Evolutionary conservation across 2,113 vertebrate genomes (phyloP).

Genomic region (Atlantisia rogersi): DNA sequence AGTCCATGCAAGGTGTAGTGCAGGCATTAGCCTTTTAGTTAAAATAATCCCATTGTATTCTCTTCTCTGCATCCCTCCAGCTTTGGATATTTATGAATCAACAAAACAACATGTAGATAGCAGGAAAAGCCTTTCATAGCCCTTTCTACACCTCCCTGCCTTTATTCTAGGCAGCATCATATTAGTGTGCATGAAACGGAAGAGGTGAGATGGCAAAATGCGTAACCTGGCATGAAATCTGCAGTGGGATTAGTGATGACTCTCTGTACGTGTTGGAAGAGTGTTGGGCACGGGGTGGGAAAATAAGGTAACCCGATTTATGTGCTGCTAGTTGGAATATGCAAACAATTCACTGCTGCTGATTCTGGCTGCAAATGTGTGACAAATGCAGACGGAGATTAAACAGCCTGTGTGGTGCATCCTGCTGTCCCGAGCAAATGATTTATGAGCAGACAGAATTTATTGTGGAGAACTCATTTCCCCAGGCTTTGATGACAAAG

Average conservation of each 20-base stretch:
- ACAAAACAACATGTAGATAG: background rate
- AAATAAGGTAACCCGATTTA: background rate
- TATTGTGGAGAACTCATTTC: background rate
- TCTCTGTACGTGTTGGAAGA: background rate
- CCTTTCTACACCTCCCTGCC: background rate
- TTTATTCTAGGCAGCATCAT: background rate
- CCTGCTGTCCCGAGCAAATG: background rate
- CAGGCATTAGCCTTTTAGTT: background rate
- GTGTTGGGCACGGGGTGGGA: background rate
- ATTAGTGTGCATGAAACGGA: background rate
- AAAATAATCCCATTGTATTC: background rate
- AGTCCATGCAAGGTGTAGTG: background rate
- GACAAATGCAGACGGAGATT: background rate
- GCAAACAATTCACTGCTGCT: background rate
- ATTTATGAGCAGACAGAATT: background rate
- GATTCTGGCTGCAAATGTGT: background rate
- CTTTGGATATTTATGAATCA: background rate
- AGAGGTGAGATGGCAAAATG: background rate
- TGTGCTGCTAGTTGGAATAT: background rate
- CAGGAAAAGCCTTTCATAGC: background rate
- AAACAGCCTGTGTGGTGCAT: background rate
- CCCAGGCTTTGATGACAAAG: background rate
- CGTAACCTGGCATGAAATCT: background rate
- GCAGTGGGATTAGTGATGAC: background rate
- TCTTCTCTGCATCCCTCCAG: background rate